Conservation (phyloP, 2,113 vertebrate genomes). For the Cnemophilus loriae region DNA sequence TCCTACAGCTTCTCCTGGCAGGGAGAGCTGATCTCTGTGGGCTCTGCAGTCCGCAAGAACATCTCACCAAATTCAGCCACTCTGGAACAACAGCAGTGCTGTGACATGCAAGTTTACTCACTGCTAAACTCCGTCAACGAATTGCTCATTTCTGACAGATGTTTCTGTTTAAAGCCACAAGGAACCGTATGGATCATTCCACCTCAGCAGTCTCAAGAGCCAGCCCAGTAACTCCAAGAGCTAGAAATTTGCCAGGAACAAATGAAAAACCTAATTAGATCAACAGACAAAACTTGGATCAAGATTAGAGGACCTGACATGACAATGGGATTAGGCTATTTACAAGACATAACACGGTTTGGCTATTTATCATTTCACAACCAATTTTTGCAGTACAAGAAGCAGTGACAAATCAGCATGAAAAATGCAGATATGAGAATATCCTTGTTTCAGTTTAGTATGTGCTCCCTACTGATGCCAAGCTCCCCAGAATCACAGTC, state of each 20-base stretch:
- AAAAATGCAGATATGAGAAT: neutral
- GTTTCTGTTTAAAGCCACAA: slow-evolving; percentile 59
- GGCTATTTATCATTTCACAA: neutral
- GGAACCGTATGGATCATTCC: slow-evolving; percentile 31
- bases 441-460: neutral
- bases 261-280: slow-evolving; percentile 50
- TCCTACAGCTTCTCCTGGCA: neutral
- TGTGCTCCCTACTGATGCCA: neutral
- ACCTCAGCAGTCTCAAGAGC: slow-evolving; percentile 33
- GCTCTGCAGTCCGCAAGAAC: neutral
- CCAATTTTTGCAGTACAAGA: neutral
- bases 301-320: neutral
- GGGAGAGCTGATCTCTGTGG: neutral
- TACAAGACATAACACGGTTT: neutral
- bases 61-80: neutral
- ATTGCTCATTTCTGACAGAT: slow-evolving; percentile 33
- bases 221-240: slow-evolving; percentile 22
- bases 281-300: neutral
- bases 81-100: neutral
- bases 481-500: neutral
- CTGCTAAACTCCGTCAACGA: neutral
- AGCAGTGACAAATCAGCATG: neutral
- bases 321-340: neutral
- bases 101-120: neutral
- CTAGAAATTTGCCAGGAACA: slow-evolving; percentile 45